A percentile compares a stretch with the other conserved stretches of the same genome.
Conservation (phyloP, 2,113 vertebrate genomes). For the Scartelaos histophorus region DNA sequence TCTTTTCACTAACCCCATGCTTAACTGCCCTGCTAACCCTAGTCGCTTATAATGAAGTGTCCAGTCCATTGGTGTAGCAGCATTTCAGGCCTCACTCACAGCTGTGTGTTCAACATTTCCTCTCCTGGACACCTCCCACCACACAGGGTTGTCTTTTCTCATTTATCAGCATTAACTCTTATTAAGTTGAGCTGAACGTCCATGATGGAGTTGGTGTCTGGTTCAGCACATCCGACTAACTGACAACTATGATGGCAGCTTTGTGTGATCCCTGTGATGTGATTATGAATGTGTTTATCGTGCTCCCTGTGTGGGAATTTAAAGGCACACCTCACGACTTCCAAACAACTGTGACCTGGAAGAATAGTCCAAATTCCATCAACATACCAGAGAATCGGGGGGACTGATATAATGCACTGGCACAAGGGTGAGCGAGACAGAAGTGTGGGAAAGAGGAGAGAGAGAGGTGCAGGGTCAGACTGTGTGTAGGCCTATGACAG, state of each 20-base stretch:
- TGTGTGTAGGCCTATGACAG: constrained; percentile 61
- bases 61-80: not conserved
- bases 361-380: constrained; percentile 73
- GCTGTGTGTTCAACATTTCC: constrained; percentile 29
- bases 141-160: constrained; percentile 32
- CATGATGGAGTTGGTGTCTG: not conserved
- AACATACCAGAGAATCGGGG: constrained; percentile 69
- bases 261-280: constrained; percentile 35
- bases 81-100: constrained; percentile 19
- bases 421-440: constrained; percentile 37
- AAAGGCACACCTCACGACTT: constrained; percentile 66
- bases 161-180: constrained; percentile 29
- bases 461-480: constrained; percentile 71
- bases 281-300: constrained; percentile 68
- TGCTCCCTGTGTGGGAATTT: constrained; percentile 68
- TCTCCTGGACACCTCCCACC: constrained; percentile 15
- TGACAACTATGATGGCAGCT: constrained; percentile 7
- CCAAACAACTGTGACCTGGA: constrained; percentile 76
- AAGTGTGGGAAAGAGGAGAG: constrained; percentile 68
- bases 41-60: not conserved
- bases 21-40: not conserved
- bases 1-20: not conserved
- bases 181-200: not conserved
- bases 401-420: constrained; percentile 57
- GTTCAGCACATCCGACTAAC: not conserved